These are phyloP conservation scores for Arctopsyche grandis DNA, from an alignment of 1,140 invertebrate genomes.

Conservation along the genomic window DNA sequence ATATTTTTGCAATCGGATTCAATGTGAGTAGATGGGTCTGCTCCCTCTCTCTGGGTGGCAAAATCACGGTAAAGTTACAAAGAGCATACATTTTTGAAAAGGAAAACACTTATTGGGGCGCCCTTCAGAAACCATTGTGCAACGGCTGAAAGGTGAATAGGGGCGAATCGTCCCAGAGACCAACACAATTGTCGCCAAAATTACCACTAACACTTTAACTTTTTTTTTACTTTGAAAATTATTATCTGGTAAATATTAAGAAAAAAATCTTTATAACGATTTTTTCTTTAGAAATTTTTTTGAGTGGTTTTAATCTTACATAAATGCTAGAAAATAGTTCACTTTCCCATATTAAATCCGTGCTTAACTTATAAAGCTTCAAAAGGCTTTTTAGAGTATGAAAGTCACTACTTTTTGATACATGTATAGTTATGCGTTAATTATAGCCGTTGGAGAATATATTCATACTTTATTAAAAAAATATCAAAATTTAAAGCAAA, in stretches of 20 bases:
- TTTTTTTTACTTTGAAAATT: neutral
- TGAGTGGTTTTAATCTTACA: too few species aligned
- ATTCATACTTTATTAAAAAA: too few species aligned
- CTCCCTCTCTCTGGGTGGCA: neutral
- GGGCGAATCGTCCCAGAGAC: neutral
- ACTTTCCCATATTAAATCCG: too few species aligned
- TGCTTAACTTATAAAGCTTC: too few species aligned
- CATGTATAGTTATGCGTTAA: too few species aligned
- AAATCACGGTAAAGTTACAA: conserved; percentile 40
- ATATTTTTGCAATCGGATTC: conserved; percentile 26
- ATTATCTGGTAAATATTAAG: neutral
- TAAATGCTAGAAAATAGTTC: too few species aligned
- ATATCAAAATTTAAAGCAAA: too few species aligned
- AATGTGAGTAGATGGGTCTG: neutral
- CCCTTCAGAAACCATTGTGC: conserved; percentile 7
- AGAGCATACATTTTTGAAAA: conserved; percentile 42
- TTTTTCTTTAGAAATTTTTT: neutral
- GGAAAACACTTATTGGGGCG: conserved; percentile 31
- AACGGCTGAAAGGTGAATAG: neutral
- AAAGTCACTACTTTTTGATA: too few species aligned
- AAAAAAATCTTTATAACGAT: neutral
- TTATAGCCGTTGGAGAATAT: too few species aligned
- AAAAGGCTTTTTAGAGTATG: too few species aligned
- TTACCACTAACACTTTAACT: conserved; percentile 3
- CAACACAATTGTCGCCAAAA: neutral